Evolutionary conservation across 2,113 vertebrate genomes (phyloP), one percentile per base, ranked within the genome.

Genomic region (Dascyllus trimaculatus): DNA sequence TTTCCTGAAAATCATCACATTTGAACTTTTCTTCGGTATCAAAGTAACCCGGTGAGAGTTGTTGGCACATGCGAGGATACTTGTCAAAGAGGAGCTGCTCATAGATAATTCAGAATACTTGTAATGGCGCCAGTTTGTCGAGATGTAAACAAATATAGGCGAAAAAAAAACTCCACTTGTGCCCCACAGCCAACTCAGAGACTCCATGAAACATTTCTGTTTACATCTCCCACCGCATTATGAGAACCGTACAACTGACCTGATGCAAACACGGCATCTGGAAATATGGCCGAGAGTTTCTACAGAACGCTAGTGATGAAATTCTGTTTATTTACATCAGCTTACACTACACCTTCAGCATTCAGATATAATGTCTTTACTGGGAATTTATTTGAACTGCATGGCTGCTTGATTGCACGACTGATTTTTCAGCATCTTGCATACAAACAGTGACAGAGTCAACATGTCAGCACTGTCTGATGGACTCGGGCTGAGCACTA

Each of bases 351-450:
- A 35, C 32, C 32, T 43, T 43, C 40, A 14, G 40, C 40, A 43
- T 15, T 13, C 40, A 51, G 1, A 51, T 9, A 21, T 1, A 51
- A 51, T n/a, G 18, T 19, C 19, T n/a, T n/a, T 51, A 43, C 14
- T 43, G 9, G 8, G 32, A 35, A 35, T 35, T 35, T 1, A 10
- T 35, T 35, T 35, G 32, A 35, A 35, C 1, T 10, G 48, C 19
- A 49, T 3, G 1, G 22, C 22, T 24, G 14, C 21, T 5, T 25
- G 11, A 54, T 54, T 24, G 21, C 21, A 3, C 51, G 53, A 46
- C 58, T 58, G 26, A 48, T 35, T 48, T n/a, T 17, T 61, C 25
- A 53, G 46, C 40, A 43, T 53, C 67, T 35, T 52, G 14, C 35
- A 53, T 40, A 38, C n/a, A 29, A 7, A 32, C 35, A 32, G 14